Base-by-base conservation (phyloP, 2,888 invertebrate species). In the Adela reaumurella region DNA sequence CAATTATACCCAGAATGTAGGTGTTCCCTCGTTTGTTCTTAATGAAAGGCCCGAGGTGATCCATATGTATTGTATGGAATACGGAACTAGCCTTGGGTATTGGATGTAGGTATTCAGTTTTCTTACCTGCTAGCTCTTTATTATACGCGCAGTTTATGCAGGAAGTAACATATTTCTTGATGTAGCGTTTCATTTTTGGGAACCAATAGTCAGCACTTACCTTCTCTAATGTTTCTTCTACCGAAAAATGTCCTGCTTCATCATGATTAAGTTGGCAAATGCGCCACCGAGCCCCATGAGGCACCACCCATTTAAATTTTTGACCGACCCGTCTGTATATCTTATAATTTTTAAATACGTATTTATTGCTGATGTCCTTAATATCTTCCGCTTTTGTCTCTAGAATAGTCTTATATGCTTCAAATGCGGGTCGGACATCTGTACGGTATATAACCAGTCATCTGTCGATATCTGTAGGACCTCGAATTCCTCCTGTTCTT, bases 401-500 rank as follows among this genome's bases (percentile, higher is more conserved):
- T 3, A 50, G 17, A 45, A 50, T 41, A 8, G 17, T 17, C 18
- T 35, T 50, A 50, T 29, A 4, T 29, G 17, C 41, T 45, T 29
- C 35, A 50, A 16, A 45, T 35, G 17, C 6, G 29, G 29, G 24
- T 49, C 46, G n/a, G 17, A 19, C 18, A 56, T 42, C 53, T 59
- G 59, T 2, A 55, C 55, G 5, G 50, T 43, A 8, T 55, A 48
- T 4, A 59, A 45, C 55, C 57, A 58, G 47, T 55, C 51, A 17
- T 49, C 45, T 19, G 55, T 2, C 8, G 8, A 8, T 24, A 8
- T 8, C 8, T 6, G 4, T 6, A 6, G 4, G 5, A 24, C 8
- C 4, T 24, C 8, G 8, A 24, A 6, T 6, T 24, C 24, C 8
- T 6, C 4, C 4, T 18, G 18, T 11, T 50, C n/a, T 14, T 5